A percentile compares a stretch with the other conserved stretches of the same genome.
phyloP scores from a whole-genome alignment of 2,888 invertebrate genomes.

The Leptura quadrifasciata region DNA sequence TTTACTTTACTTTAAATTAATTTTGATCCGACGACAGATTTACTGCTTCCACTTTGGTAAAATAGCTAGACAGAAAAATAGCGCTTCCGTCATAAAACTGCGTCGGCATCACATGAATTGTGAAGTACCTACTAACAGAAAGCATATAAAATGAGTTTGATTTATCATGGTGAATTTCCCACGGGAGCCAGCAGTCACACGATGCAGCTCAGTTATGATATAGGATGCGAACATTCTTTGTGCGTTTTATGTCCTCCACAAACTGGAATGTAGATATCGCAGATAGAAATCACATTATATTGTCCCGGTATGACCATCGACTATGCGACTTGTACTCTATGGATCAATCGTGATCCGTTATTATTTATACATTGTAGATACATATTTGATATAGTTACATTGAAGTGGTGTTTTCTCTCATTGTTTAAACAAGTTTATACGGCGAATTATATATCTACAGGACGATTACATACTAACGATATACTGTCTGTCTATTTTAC shows the following conservation, averaged over 20 bases:
- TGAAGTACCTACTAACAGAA: conserved; percentile 23
- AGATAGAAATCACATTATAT: conserved; percentile 56
- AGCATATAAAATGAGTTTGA: conserved; percentile 50
- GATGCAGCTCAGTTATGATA: conserved; percentile 53
- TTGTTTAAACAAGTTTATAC: no score
- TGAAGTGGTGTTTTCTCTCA: not conserved
- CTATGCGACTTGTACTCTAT: conserved; percentile 52
- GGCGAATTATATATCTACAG: no score
- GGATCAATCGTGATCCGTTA: conserved; percentile 57
- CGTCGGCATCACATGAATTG: conserved; percentile 8
- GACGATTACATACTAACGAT: no score
- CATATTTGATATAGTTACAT: not conserved
- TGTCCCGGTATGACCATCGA: conserved; percentile 48
- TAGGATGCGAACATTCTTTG: conserved; percentile 49
- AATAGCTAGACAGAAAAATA: not conserved
- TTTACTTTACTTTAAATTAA: not conserved
- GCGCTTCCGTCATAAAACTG: not conserved
- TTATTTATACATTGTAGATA: conserved; percentile 46
- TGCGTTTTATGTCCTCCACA: conserved; percentile 47
- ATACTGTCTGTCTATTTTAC: no score
- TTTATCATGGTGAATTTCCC: conserved; percentile 60
- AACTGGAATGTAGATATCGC: conserved; percentile 46
- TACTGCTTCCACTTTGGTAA: not conserved
- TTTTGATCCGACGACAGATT: no score
- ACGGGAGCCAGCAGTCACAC: conserved; percentile 61